phyloP scores from a whole-genome alignment of 2,888 invertebrate species.

The Kuschelorhynchus macadamiae region DNA sequence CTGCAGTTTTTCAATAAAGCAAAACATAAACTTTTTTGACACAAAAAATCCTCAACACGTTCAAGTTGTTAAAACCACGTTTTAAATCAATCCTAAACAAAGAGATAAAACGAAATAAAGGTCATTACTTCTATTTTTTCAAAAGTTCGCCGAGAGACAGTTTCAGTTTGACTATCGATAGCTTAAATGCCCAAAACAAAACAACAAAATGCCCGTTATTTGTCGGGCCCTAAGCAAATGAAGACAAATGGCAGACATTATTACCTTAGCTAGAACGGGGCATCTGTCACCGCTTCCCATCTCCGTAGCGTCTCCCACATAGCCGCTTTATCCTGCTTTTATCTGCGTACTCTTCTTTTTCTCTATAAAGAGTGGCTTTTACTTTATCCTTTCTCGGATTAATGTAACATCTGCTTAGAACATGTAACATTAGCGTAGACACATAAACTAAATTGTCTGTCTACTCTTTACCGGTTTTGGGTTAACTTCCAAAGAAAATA shows the following conservation, averaged over 20 bases:
- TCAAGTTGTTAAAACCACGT: too few relatives aligned
- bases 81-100: too few relatives aligned
- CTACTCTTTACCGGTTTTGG: too few relatives aligned
- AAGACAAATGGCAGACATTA: conserved; percentile 68
- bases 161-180: conserved; percentile 3
- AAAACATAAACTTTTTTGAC: too few relatives aligned
- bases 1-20: too few relatives aligned
- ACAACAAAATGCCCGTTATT: conserved; percentile 46
- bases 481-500: too few relatives aligned
- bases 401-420: conserved; percentile 23
- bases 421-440: conserved; percentile 17
- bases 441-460: conserved; percentile 7
- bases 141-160: conserved; percentile 1
- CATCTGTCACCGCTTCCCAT: conserved; percentile 60
- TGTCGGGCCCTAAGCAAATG: conserved; percentile 66
- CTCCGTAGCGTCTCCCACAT: conserved; percentile 20
- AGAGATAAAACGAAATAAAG: too few relatives aligned
- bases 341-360: conserved; percentile 1
- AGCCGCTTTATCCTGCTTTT: conserved; percentile 23
- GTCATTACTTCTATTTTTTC: conserved; percentile 12
- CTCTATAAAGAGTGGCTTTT: conserved; percentile 34
- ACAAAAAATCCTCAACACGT: too few relatives aligned
- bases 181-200: conserved; percentile 25
- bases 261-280: conserved; percentile 66
- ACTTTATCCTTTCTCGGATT: conserved; percentile 34